These are phyloP conservation scores for Gobionotothen gibberifrons DNA, from an alignment of 2,797 vertebrate species.

Conservation along the genomic window DNA sequence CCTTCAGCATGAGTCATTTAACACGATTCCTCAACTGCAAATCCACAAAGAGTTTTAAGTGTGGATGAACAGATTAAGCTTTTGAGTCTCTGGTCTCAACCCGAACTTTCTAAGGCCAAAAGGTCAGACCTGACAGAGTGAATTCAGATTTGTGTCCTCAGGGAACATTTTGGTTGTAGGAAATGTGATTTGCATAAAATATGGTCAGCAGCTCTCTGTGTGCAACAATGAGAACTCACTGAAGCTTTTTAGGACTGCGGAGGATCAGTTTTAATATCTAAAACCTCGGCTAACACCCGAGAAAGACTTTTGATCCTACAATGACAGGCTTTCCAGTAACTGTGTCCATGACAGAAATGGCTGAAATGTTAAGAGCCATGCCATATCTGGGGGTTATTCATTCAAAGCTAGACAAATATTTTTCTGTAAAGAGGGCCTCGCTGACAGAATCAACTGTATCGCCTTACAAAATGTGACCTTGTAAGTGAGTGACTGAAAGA, in stretches of 20 bases:
- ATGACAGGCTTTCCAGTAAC: conserved; percentile 7
- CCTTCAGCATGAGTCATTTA: conserved; percentile 25
- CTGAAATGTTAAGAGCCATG: conserved; percentile 27
- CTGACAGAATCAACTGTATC: conserved; percentile 44
- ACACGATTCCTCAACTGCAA: conserved; percentile 16
- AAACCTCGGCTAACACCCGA: conserved; percentile 17
- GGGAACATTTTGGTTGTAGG: conserved; percentile 50
- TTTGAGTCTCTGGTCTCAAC: conserved; percentile 57
- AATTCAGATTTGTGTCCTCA: conserved; percentile 61
- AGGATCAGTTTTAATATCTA: conserved; percentile 24
- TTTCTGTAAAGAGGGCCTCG: conserved; percentile 6
- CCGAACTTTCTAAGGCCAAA: conserved; percentile 57
- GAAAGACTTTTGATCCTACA: conserved; percentile 18
- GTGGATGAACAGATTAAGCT: conserved; percentile 65
- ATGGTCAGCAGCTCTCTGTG: conserved; percentile 53
- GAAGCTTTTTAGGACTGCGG: conserved; percentile 3
- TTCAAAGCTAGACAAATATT: conserved; percentile 35
- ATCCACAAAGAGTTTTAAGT: conserved; percentile 56
- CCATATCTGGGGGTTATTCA: conserved; percentile 12
- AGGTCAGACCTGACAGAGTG: conserved; percentile 67
- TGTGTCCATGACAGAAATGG: conserved; percentile 35
- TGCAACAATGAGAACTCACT: conserved; percentile 43
- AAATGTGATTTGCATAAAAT: conserved; percentile 66
- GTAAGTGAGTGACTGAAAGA: conserved; percentile 15
- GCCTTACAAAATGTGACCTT: conserved; percentile 40